Evolutionary conservation across 1,140 invertebrate species (phyloP).

Genomic region (Zaprionus africanus): DNA sequence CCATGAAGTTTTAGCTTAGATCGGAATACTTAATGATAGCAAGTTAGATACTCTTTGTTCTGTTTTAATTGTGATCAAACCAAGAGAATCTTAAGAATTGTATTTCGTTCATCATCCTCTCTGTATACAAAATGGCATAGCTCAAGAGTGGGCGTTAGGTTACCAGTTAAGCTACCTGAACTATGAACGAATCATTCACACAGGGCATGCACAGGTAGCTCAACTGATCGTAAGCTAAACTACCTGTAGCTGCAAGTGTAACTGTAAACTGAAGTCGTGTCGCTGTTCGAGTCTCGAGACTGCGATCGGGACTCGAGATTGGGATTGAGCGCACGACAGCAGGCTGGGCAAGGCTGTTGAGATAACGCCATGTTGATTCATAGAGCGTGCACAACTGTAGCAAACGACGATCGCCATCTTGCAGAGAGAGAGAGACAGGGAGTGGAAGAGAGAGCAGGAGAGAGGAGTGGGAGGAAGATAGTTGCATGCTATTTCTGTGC

Average conservation of each 20-base stretch:
- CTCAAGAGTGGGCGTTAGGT: background rate
- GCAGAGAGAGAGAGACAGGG: background rate
- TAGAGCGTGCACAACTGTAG: conserved; percentile 3
- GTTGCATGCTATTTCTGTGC: background rate
- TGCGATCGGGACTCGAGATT: conserved; percentile 3
- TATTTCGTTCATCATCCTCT: no score
- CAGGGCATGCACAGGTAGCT: background rate
- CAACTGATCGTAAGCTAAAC: background rate
- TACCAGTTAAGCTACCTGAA: background rate
- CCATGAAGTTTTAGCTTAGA: no score
- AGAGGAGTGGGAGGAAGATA: background rate
- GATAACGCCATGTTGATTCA: conserved; percentile 8
- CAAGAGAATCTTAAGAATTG: no score
- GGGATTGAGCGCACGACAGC: background rate
- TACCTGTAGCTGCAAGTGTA: background rate
- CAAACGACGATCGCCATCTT: conserved; percentile 4
- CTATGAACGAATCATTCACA: background rate
- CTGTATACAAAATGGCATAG: background rate
- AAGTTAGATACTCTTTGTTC: no score
- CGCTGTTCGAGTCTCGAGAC: background rate
- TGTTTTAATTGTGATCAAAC: no score
- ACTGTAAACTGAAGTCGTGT: background rate
- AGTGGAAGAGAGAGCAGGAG: background rate
- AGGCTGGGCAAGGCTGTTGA: conserved; percentile 4
- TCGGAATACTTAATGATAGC: no score